phyloP scores from a whole-genome alignment of 2,113 vertebrate species.

The Choloepus hoffmanni region DNA sequence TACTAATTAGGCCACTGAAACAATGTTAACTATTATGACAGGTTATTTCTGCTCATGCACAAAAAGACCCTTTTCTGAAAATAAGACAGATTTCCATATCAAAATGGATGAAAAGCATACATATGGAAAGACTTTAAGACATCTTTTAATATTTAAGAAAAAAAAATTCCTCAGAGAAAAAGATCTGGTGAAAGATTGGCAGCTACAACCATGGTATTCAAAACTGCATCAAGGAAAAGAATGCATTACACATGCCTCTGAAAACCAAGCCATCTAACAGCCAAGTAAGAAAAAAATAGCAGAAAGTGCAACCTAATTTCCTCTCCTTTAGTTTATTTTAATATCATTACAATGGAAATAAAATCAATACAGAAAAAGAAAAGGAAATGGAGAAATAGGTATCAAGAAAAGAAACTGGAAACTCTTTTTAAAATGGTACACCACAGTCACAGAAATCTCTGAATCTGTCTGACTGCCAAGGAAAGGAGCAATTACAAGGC shows the following conservation, averaged over 20 bases:
- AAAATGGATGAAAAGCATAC: constrained; percentile 18
- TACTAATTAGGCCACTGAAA: not conserved
- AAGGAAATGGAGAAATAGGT: not conserved
- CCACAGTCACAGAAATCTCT: not conserved
- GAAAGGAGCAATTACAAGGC: not conserved
- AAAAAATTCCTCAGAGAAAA: constrained; percentile 38
- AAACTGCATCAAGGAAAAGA: constrained; percentile 45
- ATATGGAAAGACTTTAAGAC: constrained; percentile 47
- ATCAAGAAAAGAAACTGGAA: not conserved
- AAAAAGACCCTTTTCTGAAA: constrained; percentile 26
- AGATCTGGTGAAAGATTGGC: constrained; percentile 39
- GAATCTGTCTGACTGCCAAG: not conserved
- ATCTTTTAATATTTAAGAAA: constrained; percentile 68
- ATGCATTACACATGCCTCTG: constrained; percentile 41
- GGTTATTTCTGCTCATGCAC: not conserved
- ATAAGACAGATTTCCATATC: constrained; percentile 17
- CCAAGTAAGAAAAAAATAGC: constrained; percentile 17
- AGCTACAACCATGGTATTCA: constrained; percentile 18
- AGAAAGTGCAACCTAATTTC: not conserved
- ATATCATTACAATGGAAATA: constrained; percentile 11
- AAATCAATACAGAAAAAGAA: not conserved
- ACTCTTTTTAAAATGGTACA: not conserved
- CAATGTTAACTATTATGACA: constrained; percentile 17
- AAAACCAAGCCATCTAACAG: constrained; percentile 35
- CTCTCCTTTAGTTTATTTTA: not conserved